Evolutionary conservation across 2,113 vertebrate species (phyloP), one percentile per base, ranked within the genome.

Genomic region (Rhegmatorhina hoffmannsi): DNA sequence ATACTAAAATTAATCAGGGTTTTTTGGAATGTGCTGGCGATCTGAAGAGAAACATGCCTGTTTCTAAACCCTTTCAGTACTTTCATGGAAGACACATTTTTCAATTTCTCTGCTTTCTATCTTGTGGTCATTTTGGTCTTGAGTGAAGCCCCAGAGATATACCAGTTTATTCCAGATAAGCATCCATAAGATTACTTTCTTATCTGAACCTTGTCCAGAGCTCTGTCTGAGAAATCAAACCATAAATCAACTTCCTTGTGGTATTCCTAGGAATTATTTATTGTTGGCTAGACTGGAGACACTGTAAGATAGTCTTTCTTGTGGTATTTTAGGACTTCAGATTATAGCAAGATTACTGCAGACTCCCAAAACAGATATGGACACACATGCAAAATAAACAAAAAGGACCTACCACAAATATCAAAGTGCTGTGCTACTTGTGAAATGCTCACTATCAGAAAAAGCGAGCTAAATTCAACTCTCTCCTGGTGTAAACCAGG

Each of bases 161-260:
- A 68, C 9, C 49, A 59, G 52, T 81, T 92, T 93, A 55, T 81
- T 89, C 33, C 49, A 89, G 77, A 84, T 87, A 94, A 92, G 58
- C 24, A 87, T 82, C 87, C 77, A 4, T 87, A 75, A 73, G 40
- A 91, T 75, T 87, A 69, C 55, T 92, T 73, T 49, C 66, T 95
- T 92, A 95, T 94, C 89, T 94, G 84, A 96, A 94, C 53, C 64
- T 95, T 78, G n/a, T 87, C 83, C 86, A 89, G 92, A 92, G 31
- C 15, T 52, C 77, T 87, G 6, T 93, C 70, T 78, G 74, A 94
- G 87, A 96, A 96, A 95, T 94, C 86, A 92, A 94, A 72, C 17
- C 25, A 68, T 92, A 87, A 95, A 95, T 94, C 84, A 94, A 79
- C 40, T 69, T 95, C 43, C 49, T 60, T 91, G 77, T 94, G 77